Evolutionary conservation across 2,888 invertebrate genomes (phyloP), one percentile per base, ranked within the genome.

Genomic region (Oxytorus armatus): DNA sequence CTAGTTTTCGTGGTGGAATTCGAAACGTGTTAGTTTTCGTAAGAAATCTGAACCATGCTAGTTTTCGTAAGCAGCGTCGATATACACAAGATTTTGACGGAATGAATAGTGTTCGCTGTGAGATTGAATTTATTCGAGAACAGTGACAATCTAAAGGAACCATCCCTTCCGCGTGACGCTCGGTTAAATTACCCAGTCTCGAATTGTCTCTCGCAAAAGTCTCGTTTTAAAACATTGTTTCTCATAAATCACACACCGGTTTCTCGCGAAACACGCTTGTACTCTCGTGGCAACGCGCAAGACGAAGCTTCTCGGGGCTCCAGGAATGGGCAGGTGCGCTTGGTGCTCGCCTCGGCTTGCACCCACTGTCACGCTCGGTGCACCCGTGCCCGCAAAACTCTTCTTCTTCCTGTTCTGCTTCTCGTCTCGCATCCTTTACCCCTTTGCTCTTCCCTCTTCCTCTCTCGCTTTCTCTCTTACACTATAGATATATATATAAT

Each of bases 311-410:
- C 77, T n/a, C n/a, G n/a, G n/a, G n/a, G n/a, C 76, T 74, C 86
- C 86, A 88, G 86, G 90, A 90, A 91, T 89, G 90, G 88, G 90
- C 91, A 91, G 91, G 91, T 91, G 91, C 89, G 83, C 87, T 23
- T 8, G 25, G 85, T 77, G 87, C 88, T 79, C 78, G 42, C 36
- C 14, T 47, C 49, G 51, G 21, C 72, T 73, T 39, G 85, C 85
- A 90, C 89, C 90, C 90, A 91, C 90, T 91, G 91, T 91, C 91
- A 91, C 91, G 91, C 91, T 90, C 82, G 84, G 85, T 90, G 90
- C 91, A 89, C 89, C 89, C 91, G 90, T 89, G 89, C 85, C 85
- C 84, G 85, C 86, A 86, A 85, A 83, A 84, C 84, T 85, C 85
- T 82, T 83, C 72, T 81, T 84, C 72, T 81, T 84, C 84, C 82